phyloP scores from a whole-genome alignment of 1,140 invertebrate genomes.

The Drosophila neocordata region DNA sequence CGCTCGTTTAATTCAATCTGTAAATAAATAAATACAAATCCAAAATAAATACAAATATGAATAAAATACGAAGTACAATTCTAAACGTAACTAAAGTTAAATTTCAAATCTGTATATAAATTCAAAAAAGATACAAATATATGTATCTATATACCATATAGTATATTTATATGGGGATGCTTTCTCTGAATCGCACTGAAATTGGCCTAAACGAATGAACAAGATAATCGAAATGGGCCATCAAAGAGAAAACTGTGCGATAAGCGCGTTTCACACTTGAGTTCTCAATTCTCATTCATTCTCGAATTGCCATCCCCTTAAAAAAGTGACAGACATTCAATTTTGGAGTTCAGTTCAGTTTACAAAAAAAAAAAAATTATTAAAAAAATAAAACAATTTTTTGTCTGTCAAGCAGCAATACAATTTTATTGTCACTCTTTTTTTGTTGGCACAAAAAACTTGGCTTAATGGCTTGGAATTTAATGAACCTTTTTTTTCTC shows the following conservation, averaged over 20 bases:
- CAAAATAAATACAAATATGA: no score
- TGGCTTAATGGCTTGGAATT: slow-evolving; percentile 71
- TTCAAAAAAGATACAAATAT: no score
- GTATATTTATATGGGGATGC: no score
- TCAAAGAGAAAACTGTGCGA: slow-evolving; percentile 24
- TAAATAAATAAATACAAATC: slow-evolving; percentile 12
- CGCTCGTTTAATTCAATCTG: slow-evolving; percentile 79
- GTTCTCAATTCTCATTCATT: background rate
- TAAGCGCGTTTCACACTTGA: slow-evolving; percentile 43
- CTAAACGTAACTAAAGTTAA: no score
- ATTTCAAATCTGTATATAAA: no score
- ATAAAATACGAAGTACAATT: no score
- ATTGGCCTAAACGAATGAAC: background rate
- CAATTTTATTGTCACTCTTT: slow-evolving; percentile 43
- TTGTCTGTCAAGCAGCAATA: slow-evolving; percentile 29
- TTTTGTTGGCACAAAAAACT: slow-evolving; percentile 49
- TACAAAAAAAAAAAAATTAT: background rate
- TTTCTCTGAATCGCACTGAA: background rate
- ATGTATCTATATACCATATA: no score
- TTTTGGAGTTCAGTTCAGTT: background rate
- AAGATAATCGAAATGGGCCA: background rate
- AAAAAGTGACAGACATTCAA: slow-evolving; percentile 2
- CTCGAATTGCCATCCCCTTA: slow-evolving; percentile 18
- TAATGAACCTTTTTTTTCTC: slow-evolving; percentile 51
- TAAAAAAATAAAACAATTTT: background rate